Evolutionary conservation across 2,888 invertebrate genomes (phyloP).

Genomic region (Aleiodes alternator): DNA sequence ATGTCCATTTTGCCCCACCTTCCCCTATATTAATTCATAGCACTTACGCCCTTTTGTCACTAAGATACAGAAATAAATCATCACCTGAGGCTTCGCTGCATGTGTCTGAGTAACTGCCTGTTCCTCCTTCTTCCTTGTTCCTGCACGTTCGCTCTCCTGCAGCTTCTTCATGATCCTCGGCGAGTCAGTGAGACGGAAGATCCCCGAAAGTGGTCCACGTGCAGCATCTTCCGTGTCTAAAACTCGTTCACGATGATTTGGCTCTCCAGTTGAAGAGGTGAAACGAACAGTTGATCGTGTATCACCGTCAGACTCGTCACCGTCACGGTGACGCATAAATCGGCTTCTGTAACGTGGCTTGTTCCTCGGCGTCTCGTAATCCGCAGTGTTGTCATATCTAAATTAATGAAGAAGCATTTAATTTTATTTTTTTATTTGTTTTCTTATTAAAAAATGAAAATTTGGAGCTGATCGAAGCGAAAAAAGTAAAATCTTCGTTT

Average conservation of each 20-base stretch:
- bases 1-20: too few relatives aligned
- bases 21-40: too few relatives aligned
- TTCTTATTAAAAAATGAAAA: too few relatives aligned
- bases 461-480: too few relatives aligned
- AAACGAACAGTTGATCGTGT: slow-evolving; percentile 81
- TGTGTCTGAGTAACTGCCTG: slow-evolving; percentile 77
- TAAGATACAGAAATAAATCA: slow-evolving; percentile 56
- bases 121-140: slow-evolving; percentile 86
- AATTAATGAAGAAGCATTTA: slow-evolving; percentile 50
- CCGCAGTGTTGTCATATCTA: slow-evolving; percentile 71
- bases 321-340: slow-evolving; percentile 79
- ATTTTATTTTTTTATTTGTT: slow-evolving; percentile 37
- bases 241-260: slow-evolving; percentile 82
- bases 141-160: slow-evolving; percentile 85
- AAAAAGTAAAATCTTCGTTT: too few relatives aligned
- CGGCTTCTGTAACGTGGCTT: slow-evolving; percentile 73
- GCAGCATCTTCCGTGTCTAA: slow-evolving; percentile 94
- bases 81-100: slow-evolving; percentile 78
- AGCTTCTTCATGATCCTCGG: slow-evolving; percentile 92
- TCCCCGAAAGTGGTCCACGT: slow-evolving; percentile 90
- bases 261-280: slow-evolving; percentile 77
- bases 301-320: slow-evolving; percentile 87
- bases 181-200: slow-evolving; percentile 90
- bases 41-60: slow-evolving; percentile 11
- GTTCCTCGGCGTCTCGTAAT: slow-evolving; percentile 72